Conservation (phyloP, 2,797 vertebrate genomes). For the Spinibarbus caldwelli region DNA sequence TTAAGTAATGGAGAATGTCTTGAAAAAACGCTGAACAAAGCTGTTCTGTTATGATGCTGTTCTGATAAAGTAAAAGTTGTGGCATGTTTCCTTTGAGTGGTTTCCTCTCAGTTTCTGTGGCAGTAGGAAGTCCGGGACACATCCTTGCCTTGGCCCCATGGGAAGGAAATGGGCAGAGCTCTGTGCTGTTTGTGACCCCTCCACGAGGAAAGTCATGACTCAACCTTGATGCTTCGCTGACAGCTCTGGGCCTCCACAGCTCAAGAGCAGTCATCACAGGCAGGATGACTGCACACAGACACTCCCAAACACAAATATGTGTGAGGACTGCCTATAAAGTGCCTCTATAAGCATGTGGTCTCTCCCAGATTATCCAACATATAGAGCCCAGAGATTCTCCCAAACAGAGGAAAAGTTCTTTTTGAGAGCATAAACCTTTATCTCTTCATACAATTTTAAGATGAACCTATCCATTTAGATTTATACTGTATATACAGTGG, state of each 20-base stretch:
- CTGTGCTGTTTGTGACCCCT: constrained; percentile 77
- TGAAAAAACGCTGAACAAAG: constrained; percentile 9
- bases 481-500: not conserved
- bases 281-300: constrained; percentile 37
- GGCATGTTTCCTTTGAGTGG: constrained; percentile 71
- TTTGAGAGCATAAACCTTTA: constrained; percentile 34
- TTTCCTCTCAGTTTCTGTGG: constrained; percentile 78
- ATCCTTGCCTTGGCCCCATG: constrained; percentile 76
- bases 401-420: constrained; percentile 29
- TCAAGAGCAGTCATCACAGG: constrained; percentile 56
- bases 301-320: constrained; percentile 40
- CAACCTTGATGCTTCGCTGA: constrained; percentile 78
- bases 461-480: not conserved
- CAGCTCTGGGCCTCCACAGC: constrained; percentile 69
- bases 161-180: constrained; percentile 77
- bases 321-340: constrained; percentile 5
- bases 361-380: constrained; percentile 21
- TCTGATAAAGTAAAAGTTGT: constrained; percentile 66
- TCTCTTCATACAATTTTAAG: constrained; percentile 10
- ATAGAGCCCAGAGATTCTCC: constrained; percentile 11
- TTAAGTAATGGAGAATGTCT: not conserved
- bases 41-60: not conserved
- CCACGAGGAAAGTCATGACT: constrained; percentile 71
- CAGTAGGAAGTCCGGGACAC: constrained; percentile 78
- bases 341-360: constrained; percentile 26